Percentiles rank a stretch among this genome's conserved stretches.
Evolutionary conservation across 2,888 invertebrate genomes (phyloP).

Genomic region (Galeruca laticollis): DNA sequence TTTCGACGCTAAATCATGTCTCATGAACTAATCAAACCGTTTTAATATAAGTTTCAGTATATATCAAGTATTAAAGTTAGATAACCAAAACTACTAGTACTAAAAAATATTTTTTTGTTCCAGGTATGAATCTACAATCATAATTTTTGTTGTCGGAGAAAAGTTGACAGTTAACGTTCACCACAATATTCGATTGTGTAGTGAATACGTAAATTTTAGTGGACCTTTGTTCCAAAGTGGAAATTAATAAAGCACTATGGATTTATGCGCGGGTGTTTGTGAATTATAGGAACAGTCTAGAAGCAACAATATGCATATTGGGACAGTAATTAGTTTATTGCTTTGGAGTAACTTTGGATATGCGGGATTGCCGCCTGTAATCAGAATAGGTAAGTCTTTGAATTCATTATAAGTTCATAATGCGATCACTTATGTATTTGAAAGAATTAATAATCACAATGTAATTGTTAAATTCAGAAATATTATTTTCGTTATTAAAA

Average conservation of each 20-base stretch:
- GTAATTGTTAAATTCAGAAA: too few species aligned
- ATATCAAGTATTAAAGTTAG: too few species aligned
- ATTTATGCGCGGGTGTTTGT: conserved; percentile 40
- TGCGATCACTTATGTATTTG: too few species aligned
- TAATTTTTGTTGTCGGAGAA: neutral
- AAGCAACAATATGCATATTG: conserved; percentile 48
- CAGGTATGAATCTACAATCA: neutral
- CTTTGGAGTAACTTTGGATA: conserved; percentile 56
- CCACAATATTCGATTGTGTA: conserved; percentile 53
- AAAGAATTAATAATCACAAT: too few species aligned
- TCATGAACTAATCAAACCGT: too few species aligned
- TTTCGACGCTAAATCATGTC: too few species aligned
- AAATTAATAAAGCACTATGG: conserved; percentile 24
- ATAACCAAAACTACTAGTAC: neutral
- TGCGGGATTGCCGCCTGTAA: conserved; percentile 73
- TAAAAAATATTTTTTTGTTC: neutral
- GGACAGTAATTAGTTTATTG: conserved; percentile 33
- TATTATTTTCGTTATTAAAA: too few species aligned
- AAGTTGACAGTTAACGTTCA: conserved; percentile 43
- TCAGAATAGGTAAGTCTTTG: conserved; percentile 72
- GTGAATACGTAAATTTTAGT: conserved; percentile 50
- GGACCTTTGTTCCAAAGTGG: conserved; percentile 33
- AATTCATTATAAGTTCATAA: neutral
- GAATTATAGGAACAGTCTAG: conserved; percentile 34
- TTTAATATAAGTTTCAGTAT: too few species aligned